Evolutionary conservation across 2,113 vertebrate species (phyloP).

Genomic region (Pseudolaguvia tuberculata): DNA sequence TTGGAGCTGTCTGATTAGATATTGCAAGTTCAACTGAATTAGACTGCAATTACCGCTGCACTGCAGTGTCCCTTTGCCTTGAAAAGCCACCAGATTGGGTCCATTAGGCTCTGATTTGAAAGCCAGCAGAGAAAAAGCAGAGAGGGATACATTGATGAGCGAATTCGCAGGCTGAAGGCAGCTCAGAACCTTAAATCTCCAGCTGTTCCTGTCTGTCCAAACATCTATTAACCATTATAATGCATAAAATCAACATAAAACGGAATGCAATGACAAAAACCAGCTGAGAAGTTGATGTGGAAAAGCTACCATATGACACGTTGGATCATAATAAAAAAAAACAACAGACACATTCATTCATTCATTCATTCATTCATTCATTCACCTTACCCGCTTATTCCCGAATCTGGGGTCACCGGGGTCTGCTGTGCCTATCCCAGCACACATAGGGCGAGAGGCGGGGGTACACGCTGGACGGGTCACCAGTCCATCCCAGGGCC

Average conservation of each 20-base stretch:
- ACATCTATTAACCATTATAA: constrained; percentile 43
- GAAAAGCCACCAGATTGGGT: constrained; percentile 56
- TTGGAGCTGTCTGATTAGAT: constrained; percentile 60
- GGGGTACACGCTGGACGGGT: too few species aligned
- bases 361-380: too few species aligned
- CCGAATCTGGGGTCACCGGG: too few species aligned
- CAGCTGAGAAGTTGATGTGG: constrained; percentile 13
- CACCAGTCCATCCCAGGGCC: too few species aligned
- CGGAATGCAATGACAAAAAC: neutral
- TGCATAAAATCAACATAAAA: constrained; percentile 35
- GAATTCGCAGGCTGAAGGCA: constrained; percentile 4
- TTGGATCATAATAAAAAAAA: neutral
- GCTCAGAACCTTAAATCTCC: constrained; percentile 32
- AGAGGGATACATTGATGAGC: constrained; percentile 30
- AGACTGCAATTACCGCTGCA: constrained; percentile 57
- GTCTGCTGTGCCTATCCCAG: too few species aligned
- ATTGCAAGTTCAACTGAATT: constrained; percentile 61
- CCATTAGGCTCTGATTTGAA: constrained; percentile 58
- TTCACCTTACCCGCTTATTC: too few species aligned
- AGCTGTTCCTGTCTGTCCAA: constrained; percentile 31
- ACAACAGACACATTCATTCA: neutral
- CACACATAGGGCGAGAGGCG: too few species aligned
- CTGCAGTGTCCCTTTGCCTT: constrained; percentile 54
- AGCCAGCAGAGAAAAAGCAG: constrained; percentile 44
- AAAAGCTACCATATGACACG: constrained; percentile 5